Conservation (phyloP, 2,888 invertebrate genomes). For the Augochlorella aurata region DNA sequence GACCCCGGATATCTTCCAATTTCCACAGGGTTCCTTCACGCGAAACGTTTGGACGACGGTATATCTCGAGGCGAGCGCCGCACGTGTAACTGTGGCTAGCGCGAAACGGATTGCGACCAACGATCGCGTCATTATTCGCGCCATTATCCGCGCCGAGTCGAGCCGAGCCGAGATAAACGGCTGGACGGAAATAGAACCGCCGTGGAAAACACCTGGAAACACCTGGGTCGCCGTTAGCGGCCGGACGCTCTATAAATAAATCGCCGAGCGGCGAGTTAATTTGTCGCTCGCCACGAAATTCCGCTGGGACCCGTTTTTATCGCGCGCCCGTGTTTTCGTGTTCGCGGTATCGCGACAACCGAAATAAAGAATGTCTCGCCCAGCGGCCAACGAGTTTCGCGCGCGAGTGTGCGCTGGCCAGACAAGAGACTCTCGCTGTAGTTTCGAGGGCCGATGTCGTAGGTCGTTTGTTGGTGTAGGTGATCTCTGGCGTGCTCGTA, state of each 20-base stretch:
- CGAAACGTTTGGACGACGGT: conserved; percentile 39
- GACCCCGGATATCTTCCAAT: neutral
- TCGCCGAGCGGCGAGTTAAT: conserved; percentile 40
- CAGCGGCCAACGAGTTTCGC: conserved; percentile 39
- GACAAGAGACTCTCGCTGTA: conserved; percentile 15
- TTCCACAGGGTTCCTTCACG: too few species aligned
- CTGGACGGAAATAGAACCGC: conserved; percentile 59
- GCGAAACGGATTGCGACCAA: conserved; percentile 58
- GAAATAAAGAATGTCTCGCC: conserved; percentile 46
- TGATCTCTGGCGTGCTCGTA: conserved; percentile 11
- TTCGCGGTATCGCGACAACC: conserved; percentile 47
- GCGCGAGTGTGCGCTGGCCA: neutral
- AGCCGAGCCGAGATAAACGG: conserved; percentile 51
- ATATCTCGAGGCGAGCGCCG: conserved; percentile 41
- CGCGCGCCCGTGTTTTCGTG: conserved; percentile 45
- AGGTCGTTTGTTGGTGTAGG: neutral
- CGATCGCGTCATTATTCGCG: conserved; percentile 60
- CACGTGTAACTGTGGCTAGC: conserved; percentile 53
- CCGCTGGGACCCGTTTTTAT: conserved; percentile 34
- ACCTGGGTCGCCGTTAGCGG: conserved; percentile 61
- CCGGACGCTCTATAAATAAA: conserved; percentile 54
- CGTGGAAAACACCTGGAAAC: too few species aligned
- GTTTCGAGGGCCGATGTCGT: conserved; percentile 2
- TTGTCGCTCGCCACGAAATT: conserved; percentile 58
- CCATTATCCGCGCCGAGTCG: conserved; percentile 34